phyloP scores from a whole-genome alignment of 1,140 invertebrate species.

The Drosophila busckii region DNA sequence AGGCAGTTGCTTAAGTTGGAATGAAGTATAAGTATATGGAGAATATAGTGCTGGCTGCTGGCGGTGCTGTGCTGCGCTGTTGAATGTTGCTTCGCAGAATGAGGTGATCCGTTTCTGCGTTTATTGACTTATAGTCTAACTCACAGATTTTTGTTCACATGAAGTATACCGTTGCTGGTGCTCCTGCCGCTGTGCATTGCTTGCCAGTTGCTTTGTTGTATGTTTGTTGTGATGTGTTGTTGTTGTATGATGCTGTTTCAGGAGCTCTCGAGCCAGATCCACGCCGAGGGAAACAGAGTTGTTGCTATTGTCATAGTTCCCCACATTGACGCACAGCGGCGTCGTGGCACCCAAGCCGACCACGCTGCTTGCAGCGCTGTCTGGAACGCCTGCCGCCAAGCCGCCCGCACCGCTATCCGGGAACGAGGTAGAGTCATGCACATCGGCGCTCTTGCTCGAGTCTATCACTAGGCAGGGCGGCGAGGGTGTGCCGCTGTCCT shows the following conservation, averaged over 20 bases:
- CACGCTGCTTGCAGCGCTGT: neutral
- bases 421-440: conserved; percentile 68
- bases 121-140: no score
- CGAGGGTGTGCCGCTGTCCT: conserved; percentile 66
- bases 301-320: conserved; percentile 67
- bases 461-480: conserved; percentile 69
- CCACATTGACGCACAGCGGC: conserved; percentile 56
- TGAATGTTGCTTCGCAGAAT: no score
- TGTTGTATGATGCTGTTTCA: conserved; percentile 59
- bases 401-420: conserved; percentile 41
- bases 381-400: neutral
- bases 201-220: conserved; percentile 25
- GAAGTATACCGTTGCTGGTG: conserved; percentile 78
- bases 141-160: no score
- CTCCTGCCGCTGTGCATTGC: conserved; percentile 34
- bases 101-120: no score
- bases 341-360: conserved; percentile 38
- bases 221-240: conserved; percentile 44
- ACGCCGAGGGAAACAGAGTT: conserved; percentile 62
- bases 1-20: no score
- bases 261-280: conserved; percentile 54
- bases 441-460: conserved; percentile 68
- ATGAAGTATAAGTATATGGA: no score
- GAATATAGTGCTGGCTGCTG: no score
- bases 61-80: no score